Percentiles rank a stretch among this genome's conserved stretches.
Conservation (phyloP, 2,113 vertebrate genomes). For the Penelope pileata region DNA sequence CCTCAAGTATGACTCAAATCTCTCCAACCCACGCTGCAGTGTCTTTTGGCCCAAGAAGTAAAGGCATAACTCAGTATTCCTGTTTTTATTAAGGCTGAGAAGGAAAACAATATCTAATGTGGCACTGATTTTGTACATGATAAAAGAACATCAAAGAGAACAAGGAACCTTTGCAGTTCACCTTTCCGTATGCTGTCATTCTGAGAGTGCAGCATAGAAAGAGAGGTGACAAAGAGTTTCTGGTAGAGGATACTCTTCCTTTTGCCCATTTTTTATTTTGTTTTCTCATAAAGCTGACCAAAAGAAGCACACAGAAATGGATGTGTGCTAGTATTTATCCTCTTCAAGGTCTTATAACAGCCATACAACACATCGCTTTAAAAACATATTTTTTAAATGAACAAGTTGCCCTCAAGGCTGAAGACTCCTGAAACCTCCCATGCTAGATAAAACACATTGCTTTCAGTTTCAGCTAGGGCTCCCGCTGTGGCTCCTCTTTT, state of each 20-base stretch:
- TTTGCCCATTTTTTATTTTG: neutral
- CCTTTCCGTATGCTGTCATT: fast-evolving
- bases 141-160: neutral
- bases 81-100: neutral
- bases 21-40: neutral
- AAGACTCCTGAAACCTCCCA: neutral
- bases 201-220: neutral
- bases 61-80: neutral
- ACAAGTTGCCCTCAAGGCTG: neutral
- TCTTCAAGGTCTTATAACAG: conserved; percentile 34
- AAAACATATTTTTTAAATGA: conserved; percentile 33
- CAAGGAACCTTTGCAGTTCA: neutral
- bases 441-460: neutral
- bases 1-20: neutral
- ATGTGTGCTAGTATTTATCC: neutral
- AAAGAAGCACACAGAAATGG: neutral
- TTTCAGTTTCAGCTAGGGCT: neutral
- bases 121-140: neutral
- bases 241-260: neutral
- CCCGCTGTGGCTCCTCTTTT: conserved; percentile 29
- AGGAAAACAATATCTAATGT: neutral
- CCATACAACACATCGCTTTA: neutral
- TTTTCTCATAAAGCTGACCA: conserved; percentile 37
- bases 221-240: neutral
- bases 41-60: neutral